Evolutionary conservation across 2,888 invertebrate species (phyloP).

Genomic region (Synanthedon andrenaeformis): DNA sequence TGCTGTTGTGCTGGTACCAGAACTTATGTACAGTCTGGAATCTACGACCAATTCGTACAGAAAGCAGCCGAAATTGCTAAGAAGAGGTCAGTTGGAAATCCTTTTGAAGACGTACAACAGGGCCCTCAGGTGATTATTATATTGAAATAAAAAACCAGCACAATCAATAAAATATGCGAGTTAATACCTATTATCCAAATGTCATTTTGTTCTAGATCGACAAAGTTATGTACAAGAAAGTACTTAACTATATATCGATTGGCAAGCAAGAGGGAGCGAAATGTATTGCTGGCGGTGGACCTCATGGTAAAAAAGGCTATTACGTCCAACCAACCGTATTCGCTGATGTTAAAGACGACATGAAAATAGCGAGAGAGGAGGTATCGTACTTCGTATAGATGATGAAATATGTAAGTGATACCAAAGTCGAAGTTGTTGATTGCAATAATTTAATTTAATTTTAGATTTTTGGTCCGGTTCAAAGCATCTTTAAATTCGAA

Average conservation of each 20-base stretch:
- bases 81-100: conserved; percentile 83
- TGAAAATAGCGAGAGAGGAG: conserved; percentile 85
- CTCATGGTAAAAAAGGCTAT: conserved; percentile 76
- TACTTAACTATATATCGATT: conserved; percentile 78
- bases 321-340: conserved; percentile 86
- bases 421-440: no score
- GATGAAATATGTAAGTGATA: conserved; percentile 5
- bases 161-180: background rate
- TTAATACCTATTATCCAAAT: background rate
- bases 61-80: conserved; percentile 78
- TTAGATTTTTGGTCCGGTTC: conserved; percentile 94
- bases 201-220: conserved; percentile 69
- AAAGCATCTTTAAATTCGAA: conserved; percentile 87
- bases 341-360: conserved; percentile 80
- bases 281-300: conserved; percentile 81
- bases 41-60: conserved; percentile 88
- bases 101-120: conserved; percentile 79
- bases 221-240: conserved; percentile 79
- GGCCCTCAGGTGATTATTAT: conserved; percentile 80
- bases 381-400: conserved; percentile 34
- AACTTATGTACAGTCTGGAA: conserved; percentile 88
- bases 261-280: conserved; percentile 86
- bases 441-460: no score
- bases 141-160: background rate
- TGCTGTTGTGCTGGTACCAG: conserved; percentile 82